Evolutionary conservation across 2,797 vertebrate species (phyloP).

Genomic region (Myotis daubentonii): DNA sequence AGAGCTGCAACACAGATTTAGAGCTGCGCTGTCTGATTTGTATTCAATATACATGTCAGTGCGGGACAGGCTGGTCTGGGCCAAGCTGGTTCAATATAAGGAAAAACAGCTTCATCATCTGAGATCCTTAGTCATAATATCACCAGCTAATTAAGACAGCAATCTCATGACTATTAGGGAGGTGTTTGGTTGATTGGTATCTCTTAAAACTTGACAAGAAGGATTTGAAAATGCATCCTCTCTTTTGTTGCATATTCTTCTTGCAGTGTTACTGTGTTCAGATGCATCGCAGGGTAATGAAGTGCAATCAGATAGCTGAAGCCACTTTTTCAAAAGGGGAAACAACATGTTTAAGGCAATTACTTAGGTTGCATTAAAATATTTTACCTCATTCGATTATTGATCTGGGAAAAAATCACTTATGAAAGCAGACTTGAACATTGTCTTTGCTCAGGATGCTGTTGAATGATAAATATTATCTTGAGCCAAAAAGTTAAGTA

Average conservation of each 20-base stretch:
- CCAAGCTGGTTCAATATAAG: constrained; percentile 84
- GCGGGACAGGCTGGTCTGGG: constrained; percentile 89
- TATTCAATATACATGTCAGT: constrained; percentile 96
- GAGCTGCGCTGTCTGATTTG: constrained; percentile 92
- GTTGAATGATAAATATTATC: constrained; percentile 19
- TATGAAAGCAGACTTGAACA: constrained; percentile 37
- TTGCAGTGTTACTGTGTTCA: constrained; percentile 52
- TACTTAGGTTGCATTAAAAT: constrained; percentile 43
- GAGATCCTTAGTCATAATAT: constrained; percentile 75
- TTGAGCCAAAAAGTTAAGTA: constrained; percentile 11
- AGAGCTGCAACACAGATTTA: constrained; percentile 91
- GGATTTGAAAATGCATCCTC: constrained; percentile 48
- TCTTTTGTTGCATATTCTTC: constrained; percentile 58
- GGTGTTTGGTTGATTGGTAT: constrained; percentile 75
- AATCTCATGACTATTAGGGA: constrained; percentile 74
- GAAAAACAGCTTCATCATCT: constrained; percentile 84
- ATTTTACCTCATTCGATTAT: constrained; percentile 5
- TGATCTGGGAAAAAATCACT: constrained; percentile 30
- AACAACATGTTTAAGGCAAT: neutral
- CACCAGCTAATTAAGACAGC: constrained; percentile 85
- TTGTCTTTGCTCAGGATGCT: neutral
- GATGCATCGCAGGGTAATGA: constrained; percentile 51
- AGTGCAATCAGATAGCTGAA: constrained; percentile 36
- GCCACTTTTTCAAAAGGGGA: neutral
- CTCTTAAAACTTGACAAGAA: constrained; percentile 73